These are phyloP conservation scores for Stomatorhinus walkeri DNA, from an alignment of 2,797 vertebrate species.

Conservation along the genomic window DNA sequence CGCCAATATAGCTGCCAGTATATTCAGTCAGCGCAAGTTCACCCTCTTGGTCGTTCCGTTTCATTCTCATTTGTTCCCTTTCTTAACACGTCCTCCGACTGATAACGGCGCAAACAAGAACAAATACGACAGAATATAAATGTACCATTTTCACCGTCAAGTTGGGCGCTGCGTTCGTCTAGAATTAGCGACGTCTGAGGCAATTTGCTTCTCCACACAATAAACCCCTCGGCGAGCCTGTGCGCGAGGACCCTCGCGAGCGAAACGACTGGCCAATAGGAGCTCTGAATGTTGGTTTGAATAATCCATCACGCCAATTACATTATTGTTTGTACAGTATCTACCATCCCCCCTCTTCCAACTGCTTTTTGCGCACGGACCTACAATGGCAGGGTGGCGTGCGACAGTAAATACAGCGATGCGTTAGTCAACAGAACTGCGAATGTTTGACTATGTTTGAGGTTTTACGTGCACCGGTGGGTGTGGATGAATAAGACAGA, in stretches of 20 bases:
- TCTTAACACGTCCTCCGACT: background rate
- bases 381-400: constrained; percentile 16
- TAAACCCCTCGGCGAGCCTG: constrained; percentile 28
- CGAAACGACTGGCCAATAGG: constrained; percentile 30
- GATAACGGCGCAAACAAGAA: background rate
- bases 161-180: background rate
- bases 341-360: constrained; percentile 20
- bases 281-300: constrained; percentile 30
- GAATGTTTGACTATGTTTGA: background rate
- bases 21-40: constrained; percentile 20
- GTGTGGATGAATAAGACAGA: background rate
- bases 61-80: background rate
- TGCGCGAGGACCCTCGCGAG: constrained; percentile 28
- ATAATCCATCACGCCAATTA: constrained; percentile 32
- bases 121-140: constrained; percentile 1
- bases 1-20: constrained; percentile 26
- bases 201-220: constrained; percentile 36
- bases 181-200: constrained; percentile 8
- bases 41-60: constrained; percentile 11
- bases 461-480: background rate
- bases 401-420: background rate
- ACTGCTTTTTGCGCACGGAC: constrained; percentile 28
- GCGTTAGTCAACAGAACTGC: constrained; percentile 9
- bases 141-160: constrained; percentile 26
- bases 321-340: constrained; percentile 21